A percentile compares a stretch with the other conserved stretches of the same genome.
Conservation (phyloP, 2,888 invertebrate species). For the Papilio demoleus region DNA sequence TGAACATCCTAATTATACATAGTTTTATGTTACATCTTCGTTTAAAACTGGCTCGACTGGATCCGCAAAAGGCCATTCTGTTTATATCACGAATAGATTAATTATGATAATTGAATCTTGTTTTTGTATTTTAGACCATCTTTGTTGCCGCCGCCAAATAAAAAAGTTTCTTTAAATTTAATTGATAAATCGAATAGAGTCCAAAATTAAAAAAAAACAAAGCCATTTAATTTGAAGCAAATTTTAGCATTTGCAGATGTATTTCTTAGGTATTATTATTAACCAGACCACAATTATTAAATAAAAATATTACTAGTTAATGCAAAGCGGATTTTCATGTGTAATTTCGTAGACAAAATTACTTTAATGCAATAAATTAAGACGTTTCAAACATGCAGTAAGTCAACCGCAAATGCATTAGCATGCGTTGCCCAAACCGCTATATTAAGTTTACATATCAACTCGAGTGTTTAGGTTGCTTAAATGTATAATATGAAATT, state of each 20-base stretch:
- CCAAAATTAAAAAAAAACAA: not conserved
- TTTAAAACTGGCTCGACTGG: constrained; percentile 63
- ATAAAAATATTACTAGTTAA: not conserved
- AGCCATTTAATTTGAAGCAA: too few relatives aligned
- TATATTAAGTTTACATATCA: constrained; percentile 4
- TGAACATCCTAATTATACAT: constrained; percentile 12
- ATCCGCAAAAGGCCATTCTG: constrained; percentile 40
- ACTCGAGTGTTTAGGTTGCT: constrained; percentile 5
- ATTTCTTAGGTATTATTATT: too few relatives aligned
- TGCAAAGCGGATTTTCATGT: not conserved
- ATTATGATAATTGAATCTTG: constrained; percentile 35
- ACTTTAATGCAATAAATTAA: constrained; percentile 28
- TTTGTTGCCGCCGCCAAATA: constrained; percentile 21
- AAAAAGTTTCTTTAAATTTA: constrained; percentile 1
- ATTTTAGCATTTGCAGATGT: too few relatives aligned
- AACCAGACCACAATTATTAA: too few relatives aligned
- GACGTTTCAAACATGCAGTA: constrained; percentile 25
- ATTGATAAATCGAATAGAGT: not conserved
- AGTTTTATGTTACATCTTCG: constrained; percentile 52
- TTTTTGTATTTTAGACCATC: constrained; percentile 22
- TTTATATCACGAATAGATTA: constrained; percentile 27
- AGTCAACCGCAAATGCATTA: constrained; percentile 23
- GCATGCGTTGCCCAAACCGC: constrained; percentile 18
- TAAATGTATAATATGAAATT: constrained; percentile 3
- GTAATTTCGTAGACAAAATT: constrained; percentile 8